Evolutionary conservation across 2,888 invertebrate genomes (phyloP), one percentile per base, ranked within the genome.

Genomic region (Laspeyria flexula): DNA sequence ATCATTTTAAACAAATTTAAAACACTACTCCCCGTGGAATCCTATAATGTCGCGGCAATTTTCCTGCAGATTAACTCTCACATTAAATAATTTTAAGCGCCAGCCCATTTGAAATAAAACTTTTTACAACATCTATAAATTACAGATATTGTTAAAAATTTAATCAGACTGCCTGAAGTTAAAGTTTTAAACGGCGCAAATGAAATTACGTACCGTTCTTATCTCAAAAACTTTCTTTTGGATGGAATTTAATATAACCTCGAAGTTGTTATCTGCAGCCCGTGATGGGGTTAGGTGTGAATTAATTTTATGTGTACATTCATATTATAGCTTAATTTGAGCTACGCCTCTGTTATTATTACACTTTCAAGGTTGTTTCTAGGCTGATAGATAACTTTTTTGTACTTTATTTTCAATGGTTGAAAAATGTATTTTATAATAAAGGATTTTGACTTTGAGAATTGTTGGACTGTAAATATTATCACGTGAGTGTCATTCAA

Each of bases 231-330:
- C 71, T 83, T 86, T 80, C 77, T 73, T 81, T 75, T 64, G 69
- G 73, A 65, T 42, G 73, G 80, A 81, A 85, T 86, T 86, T 85
- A 85, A 86, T 86, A 86, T 81, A 79, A 80, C 77, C 75, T 75
- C 74, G 57, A 81, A 86, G 77, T 81, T 85, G 76, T 72, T 86
- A 85, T 86, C 85, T 79, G 52, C 53, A 68, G 16, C 13, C 42
- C 58, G 54, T 56, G 70, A 73, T 71, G 72, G 77, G 77, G 80
- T 78, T 77, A 78, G 75, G 78, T 83, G 79, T 71, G 73, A 83
- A 84, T 81, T 77, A 77, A 82, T 80, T 82, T 79, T 39, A 52
- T 47, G 37, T 47, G 43, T 45, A 58, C 29, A 48, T 50, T 43
- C 37, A 18, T 34, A 23, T 52, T 41, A 46, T 15, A 33, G 30